Base-by-base conservation (phyloP, 2,113 vertebrate genomes). In the Fulica atra region DNA sequence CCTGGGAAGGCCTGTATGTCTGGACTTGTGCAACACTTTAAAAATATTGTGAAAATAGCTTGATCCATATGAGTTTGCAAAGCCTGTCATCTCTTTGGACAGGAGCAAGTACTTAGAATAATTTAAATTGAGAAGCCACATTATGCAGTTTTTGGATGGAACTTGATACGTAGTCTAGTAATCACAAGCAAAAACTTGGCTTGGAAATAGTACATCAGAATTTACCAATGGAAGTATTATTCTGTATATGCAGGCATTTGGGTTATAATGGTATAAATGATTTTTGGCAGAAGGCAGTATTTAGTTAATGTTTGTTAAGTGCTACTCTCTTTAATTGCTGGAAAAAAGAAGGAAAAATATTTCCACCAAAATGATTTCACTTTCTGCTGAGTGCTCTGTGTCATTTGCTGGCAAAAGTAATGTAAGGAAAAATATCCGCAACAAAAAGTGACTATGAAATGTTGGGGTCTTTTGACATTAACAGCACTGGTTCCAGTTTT, bases 381-480 rank as follows among this genome's bases (percentile, higher is more conserved):
- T 79, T 96, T 92, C 69, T 93, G 13, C 33, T 0, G 12, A 90
- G 31, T 81, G 29, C 31, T 92, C 44, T 92, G 23, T 88, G 93
- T 95, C 88, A 95, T 91, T 94, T 81, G 17, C 54, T 96, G 92
- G 93, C 95, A 92, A 81, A 81, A n/a, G 83, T 81, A 95, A 84
- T 54, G 80, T 90, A 96, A 96, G 65, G 20, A 89, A 96, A 96
- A 97, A 51, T 70, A 92, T 24, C 24, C 93, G 71, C 40, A 89
- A 66, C 23, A 88, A 76, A 95, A 95, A 82, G 59, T 68, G 64
- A 71, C 53, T 21, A 23, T 56, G 24, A 86, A 90, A 35, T 60
- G 0, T 35, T 92, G 44, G 19, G 48, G 60, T 16, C 91, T 80
- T 81, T 86, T 91, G 64, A 88, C 63, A 51, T 78, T 84, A 86